phyloP scores from a whole-genome alignment of 2,888 invertebrate species.

The Rhagophthalmus giganteus region DNA sequence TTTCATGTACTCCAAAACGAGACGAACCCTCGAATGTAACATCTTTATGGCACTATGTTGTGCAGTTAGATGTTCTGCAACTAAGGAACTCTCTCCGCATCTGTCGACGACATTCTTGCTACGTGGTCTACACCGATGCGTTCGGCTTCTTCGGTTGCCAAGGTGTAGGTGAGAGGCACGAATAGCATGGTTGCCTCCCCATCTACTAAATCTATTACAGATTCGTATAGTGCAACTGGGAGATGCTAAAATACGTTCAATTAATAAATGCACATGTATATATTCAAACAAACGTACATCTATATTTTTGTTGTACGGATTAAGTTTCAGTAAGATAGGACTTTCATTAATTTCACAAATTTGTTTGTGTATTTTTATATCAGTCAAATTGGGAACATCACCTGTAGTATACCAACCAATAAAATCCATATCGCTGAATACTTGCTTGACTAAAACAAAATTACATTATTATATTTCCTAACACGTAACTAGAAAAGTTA shows the following conservation, averaged over 20 bases:
- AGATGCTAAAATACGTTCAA: conserved; percentile 71
- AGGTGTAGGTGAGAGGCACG: conserved; percentile 87
- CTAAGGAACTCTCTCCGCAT: conserved; percentile 81
- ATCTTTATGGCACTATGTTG: conserved; percentile 98
- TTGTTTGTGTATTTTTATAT: conserved; percentile 92
- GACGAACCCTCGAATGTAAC: conserved; percentile 89
- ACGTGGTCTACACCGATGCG: conserved; percentile 99
- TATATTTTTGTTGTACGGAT: conserved; percentile 81
- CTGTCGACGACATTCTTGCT: conserved; percentile 89
- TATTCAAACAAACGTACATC: conserved; percentile 65
- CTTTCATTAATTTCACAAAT: conserved; percentile 96
- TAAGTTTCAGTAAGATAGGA: conserved; percentile 90
- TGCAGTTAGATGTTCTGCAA: conserved; percentile 91
- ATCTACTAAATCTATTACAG: conserved; percentile 91
- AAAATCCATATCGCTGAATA: conserved; percentile 97
- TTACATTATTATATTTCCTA: no score
- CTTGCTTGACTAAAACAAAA: conserved; percentile 82
- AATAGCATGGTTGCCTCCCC: conserved; percentile 94
- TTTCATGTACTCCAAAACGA: conserved; percentile 88
- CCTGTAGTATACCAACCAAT: conserved; percentile 99
- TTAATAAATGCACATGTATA: no score
- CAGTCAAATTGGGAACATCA: conserved; percentile 77
- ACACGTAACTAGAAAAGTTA: conserved; percentile 60
- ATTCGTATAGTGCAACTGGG: conserved; percentile 90
- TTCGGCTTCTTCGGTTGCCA: conserved; percentile 98